Conservation (phyloP, 2,797 vertebrate genomes). For the Bufotes viridis region DNA sequence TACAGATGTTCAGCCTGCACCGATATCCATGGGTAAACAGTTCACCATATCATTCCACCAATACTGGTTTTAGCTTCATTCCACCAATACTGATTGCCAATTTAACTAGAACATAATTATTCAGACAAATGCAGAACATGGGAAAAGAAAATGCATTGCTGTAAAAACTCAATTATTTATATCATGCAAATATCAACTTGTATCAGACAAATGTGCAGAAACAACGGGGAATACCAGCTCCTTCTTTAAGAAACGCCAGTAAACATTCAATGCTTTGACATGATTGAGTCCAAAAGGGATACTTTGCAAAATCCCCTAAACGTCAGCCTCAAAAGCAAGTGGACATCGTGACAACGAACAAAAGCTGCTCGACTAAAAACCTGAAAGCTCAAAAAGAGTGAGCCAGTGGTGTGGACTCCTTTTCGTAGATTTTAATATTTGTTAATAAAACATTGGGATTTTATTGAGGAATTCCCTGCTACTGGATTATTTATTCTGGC, state of each 20-base stretch:
- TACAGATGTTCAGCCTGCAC: too few species aligned
- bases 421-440: too few species aligned
- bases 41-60: too few species aligned
- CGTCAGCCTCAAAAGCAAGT: not conserved
- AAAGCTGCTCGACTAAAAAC: not conserved
- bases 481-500: too few species aligned
- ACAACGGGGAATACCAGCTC: slow-evolving; percentile 28
- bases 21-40: too few species aligned
- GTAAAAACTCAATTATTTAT: not conserved
- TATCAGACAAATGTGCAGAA: not conserved
- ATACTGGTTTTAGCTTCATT: not conserved
- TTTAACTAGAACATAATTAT: not conserved
- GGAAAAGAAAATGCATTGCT: not conserved
- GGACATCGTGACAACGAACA: not conserved
- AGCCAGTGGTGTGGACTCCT: too few species aligned
- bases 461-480: too few species aligned
- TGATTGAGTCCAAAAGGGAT: not conserved
- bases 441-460: too few species aligned
- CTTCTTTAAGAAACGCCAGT: not conserved
- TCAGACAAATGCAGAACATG: not conserved
- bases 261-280: not conserved
- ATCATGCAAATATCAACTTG: not conserved
- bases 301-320: slow-evolving; percentile 21
- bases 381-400: too few species aligned
- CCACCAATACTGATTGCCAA: not conserved